Conservation (phyloP, 1,140 invertebrate genomes). For the Cotesia vestalis region DNA sequence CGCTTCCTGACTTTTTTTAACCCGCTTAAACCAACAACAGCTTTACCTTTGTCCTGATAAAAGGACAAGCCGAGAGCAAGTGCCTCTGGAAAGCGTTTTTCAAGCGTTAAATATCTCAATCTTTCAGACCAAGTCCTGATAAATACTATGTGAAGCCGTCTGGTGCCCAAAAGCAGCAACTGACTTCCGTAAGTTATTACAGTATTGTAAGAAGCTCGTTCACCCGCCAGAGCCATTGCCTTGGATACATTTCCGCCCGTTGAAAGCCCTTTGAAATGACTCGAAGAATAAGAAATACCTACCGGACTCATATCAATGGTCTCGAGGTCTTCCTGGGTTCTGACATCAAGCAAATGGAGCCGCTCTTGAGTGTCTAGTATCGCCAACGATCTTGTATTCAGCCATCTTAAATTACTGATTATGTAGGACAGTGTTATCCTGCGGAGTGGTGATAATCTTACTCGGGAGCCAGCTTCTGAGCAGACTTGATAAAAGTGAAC, state of each 20-base stretch:
- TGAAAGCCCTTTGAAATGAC: slow-evolving; percentile 87
- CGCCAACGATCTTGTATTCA: slow-evolving; percentile 86
- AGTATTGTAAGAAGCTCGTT: slow-evolving; percentile 91
- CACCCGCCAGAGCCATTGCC: slow-evolving; percentile 83
- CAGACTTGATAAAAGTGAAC: slow-evolving; percentile 83
- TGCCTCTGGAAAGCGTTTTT: slow-evolving; percentile 72
- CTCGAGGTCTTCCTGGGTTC: slow-evolving; percentile 86
- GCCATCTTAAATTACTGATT: slow-evolving; percentile 83
- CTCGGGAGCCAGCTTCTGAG: slow-evolving; percentile 62
- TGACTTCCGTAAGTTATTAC: slow-evolving; percentile 83
- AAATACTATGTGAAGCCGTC: slow-evolving; percentile 80
- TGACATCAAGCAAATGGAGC: slow-evolving; percentile 87
- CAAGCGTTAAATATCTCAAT: slow-evolving; percentile 73
- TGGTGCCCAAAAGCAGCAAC: slow-evolving; percentile 84
- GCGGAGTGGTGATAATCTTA: slow-evolving; percentile 73
- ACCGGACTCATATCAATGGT: slow-evolving; percentile 83
- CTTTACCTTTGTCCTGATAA: slow-evolving; percentile 76
- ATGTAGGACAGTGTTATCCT: slow-evolving; percentile 75
- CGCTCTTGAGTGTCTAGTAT: slow-evolving; percentile 87
- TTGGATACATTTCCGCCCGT: slow-evolving; percentile 80
- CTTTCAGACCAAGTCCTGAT: slow-evolving; percentile 86
- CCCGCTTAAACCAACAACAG: slow-evolving; percentile 70
- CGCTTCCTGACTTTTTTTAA: slow-evolving; percentile 69
- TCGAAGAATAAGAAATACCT: slow-evolving; percentile 89
- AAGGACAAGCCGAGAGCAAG: slow-evolving; percentile 74